These are phyloP conservation scores for Homarus americanus DNA, from an alignment of 1,140 invertebrate genomes.

Conservation along the genomic window DNA sequence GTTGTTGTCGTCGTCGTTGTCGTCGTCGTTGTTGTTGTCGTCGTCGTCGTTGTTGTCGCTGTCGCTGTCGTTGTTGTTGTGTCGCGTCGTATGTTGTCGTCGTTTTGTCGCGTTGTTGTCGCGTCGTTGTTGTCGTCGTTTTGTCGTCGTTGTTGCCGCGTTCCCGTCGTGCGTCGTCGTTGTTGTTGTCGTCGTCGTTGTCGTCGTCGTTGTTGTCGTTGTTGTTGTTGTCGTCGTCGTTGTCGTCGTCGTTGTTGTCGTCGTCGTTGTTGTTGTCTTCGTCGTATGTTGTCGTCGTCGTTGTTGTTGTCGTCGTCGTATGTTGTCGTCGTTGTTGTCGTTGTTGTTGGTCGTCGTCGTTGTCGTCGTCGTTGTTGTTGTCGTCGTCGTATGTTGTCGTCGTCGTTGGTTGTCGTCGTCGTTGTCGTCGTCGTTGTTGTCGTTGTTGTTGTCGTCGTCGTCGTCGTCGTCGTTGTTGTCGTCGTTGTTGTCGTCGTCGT, in stretches of 20 bases:
- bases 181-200: neutral
- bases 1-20: neutral
- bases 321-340: no score
- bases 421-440: neutral
- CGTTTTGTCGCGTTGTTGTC: no score
- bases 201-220: neutral
- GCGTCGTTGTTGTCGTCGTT: no score
- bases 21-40: neutral
- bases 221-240: neutral
- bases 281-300: no score
- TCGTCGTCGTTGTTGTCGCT: neutral
- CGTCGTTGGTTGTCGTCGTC: neutral
- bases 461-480: neutral
- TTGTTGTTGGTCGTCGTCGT: no score
- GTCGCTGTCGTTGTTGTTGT: neutral
- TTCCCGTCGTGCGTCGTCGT: no score
- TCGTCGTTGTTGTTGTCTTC: neutral
- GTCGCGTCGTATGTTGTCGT: no score
- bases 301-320: no score
- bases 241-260: neutral
- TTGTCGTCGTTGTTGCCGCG: no score
- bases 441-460: neutral
- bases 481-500: neutral
- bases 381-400: no score
- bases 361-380: no score